Evolutionary conservation across 2,113 vertebrate genomes (phyloP).

Genomic region (Gallinago paraguaiae): DNA sequence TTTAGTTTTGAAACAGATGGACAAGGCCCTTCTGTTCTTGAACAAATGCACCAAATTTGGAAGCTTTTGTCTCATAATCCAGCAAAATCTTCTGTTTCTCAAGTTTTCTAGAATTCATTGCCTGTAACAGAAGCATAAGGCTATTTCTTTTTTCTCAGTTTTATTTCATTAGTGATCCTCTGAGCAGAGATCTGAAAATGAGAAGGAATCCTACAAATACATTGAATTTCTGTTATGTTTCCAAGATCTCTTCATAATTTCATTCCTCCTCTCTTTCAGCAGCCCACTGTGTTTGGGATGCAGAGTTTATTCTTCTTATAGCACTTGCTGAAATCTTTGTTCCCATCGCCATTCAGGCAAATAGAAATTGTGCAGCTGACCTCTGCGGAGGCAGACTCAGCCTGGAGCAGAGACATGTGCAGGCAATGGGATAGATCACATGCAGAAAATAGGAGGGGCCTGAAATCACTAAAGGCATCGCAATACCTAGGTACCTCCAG

Average conservation of each 20-base stretch:
- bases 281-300: background rate
- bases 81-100: background rate
- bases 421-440: background rate
- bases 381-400: background rate
- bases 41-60: background rate
- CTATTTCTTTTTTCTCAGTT: background rate
- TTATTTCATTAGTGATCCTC: background rate
- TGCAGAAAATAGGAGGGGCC: background rate
- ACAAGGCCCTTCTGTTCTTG: background rate
- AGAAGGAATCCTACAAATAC: background rate
- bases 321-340: background rate
- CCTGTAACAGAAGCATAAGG: background rate
- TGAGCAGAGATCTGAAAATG: background rate
- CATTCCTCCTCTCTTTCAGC: background rate
- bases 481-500: background rate
- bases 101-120: background rate
- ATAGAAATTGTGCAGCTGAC: background rate
- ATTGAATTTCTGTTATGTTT: background rate
- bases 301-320: background rate
- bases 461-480: background rate
- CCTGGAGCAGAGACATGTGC: background rate
- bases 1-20: constrained; percentile 13
- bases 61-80: background rate
- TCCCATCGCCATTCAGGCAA: background rate
- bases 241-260: background rate